Percentiles rank a stretch among this genome's conserved stretches.
Conservation (phyloP, 2,113 vertebrate genomes). For the Cervus canadensis region DNA sequence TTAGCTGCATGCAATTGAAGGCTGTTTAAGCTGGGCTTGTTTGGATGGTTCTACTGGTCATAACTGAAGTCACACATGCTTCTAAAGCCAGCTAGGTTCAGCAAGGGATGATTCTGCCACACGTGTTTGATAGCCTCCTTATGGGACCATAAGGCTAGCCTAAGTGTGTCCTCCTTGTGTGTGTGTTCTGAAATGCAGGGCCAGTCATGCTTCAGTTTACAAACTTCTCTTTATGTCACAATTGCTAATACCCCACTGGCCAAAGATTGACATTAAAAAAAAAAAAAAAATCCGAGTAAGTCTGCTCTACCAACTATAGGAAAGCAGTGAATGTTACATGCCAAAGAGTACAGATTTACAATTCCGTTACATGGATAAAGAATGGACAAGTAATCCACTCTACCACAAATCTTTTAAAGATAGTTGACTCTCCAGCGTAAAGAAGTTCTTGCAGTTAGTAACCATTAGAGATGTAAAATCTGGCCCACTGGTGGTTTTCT, state of each 20-base stretch:
- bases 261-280: background rate
- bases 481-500: background rate
- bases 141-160: background rate
- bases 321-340: background rate
- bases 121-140: background rate
- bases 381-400: background rate
- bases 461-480: background rate
- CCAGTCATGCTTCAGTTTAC: background rate
- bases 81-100: background rate
- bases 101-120: background rate
- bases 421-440: background rate
- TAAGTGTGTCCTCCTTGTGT: background rate
- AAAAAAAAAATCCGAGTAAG: background rate
- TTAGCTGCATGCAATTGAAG: background rate
- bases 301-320: background rate
- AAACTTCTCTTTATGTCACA: background rate
- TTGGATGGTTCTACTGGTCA: background rate
- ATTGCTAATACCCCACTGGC: background rate
- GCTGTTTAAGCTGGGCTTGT: background rate
- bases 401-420: background rate
- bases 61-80: background rate
- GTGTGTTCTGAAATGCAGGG: background rate
- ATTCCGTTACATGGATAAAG: background rate
- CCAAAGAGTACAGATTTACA: background rate
- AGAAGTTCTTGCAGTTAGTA: background rate